Evolutionary conservation across 2,888 invertebrate genomes (phyloP).

Genomic region (Lasius platythorax): DNA sequence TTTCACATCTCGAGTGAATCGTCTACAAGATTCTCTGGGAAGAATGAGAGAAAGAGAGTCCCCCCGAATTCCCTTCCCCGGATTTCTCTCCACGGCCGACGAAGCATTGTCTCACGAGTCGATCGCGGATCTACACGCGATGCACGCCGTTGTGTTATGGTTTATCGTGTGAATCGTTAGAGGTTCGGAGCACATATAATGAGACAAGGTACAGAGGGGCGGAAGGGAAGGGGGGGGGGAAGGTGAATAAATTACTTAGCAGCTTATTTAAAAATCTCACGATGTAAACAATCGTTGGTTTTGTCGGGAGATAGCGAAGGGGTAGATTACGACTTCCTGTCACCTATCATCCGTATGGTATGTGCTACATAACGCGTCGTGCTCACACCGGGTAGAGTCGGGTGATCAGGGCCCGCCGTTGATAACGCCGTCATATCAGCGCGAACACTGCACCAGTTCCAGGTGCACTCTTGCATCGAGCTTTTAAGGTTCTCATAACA

Average conservation of each 20-base stretch:
- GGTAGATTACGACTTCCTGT: slow-evolving; percentile 75
- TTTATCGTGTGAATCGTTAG: slow-evolving; percentile 63
- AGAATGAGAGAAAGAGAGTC: not conserved
- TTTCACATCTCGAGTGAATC: slow-evolving; percentile 66
- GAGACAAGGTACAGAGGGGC: not conserved
- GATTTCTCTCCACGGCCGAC: slow-evolving; percentile 20
- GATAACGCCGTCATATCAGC: slow-evolving; percentile 70
- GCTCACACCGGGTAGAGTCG: slow-evolving; percentile 57
- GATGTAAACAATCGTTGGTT: slow-evolving; percentile 51
- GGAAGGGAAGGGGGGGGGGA: not conserved
- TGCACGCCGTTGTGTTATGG: slow-evolving; percentile 12
- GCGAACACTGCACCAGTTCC: slow-evolving; percentile 68
- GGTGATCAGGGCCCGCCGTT: slow-evolving; percentile 61
- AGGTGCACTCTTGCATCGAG: slow-evolving; percentile 66
- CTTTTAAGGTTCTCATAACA: slow-evolving; percentile 67
- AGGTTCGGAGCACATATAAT: slow-evolving; percentile 35
- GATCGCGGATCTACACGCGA: slow-evolving; percentile 42
- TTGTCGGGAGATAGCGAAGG: slow-evolving; percentile 49
- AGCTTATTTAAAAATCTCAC: slow-evolving; percentile 56
- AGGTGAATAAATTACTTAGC: slow-evolving; percentile 50
- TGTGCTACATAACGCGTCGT: slow-evolving; percentile 56
- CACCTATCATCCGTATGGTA: slow-evolving; percentile 65
- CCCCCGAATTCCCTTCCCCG: not conserved
- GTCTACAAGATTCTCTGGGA: slow-evolving; percentile 43
- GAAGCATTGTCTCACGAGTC: slow-evolving; percentile 30